Conservation (phyloP, 2,888 invertebrate genomes). For the Copidosoma aretas region DNA sequence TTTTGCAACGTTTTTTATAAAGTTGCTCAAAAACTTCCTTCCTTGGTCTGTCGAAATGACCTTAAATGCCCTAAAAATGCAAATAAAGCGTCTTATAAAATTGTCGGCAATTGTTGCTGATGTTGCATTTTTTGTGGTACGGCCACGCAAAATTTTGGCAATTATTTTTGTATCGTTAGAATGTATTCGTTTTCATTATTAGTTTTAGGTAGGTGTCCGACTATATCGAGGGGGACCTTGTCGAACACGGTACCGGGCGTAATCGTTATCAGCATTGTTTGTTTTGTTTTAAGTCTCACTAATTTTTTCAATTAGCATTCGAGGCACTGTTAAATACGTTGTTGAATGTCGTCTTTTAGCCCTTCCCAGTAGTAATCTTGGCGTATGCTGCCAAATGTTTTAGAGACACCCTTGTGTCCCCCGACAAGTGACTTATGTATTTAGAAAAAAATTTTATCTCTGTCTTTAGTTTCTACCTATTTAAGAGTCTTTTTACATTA, state of each 20-base stretch:
- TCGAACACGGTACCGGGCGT: constrained; percentile 33
- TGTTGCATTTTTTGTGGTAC: constrained; percentile 28
- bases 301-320: constrained; percentile 33
- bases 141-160: constrained; percentile 31
- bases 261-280: constrained; percentile 36
- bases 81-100: constrained; percentile 39
- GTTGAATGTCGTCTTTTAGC: constrained; percentile 32
- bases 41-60: constrained; percentile 27
- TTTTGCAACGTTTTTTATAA: not conserved
- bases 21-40: not conserved
- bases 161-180: constrained; percentile 34
- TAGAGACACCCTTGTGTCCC: constrained; percentile 23
- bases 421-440: constrained; percentile 26
- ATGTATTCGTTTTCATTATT: constrained; percentile 39
- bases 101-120: constrained; percentile 40
- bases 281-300: constrained; percentile 28
- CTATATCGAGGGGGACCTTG: constrained; percentile 36
- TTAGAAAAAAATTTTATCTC: constrained; percentile 15
- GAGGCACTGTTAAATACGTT: constrained; percentile 21
- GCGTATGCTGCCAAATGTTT: constrained; percentile 35
- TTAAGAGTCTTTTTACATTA: no score
- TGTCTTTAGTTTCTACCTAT: no score
- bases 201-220: constrained; percentile 39
- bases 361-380: no score
- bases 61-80: constrained; percentile 38